A percentile compares a stretch with the other conserved stretches of the same genome.
Evolutionary conservation across 2,797 vertebrate species (phyloP).

Genomic region (Novumbra hubbsi): DNA sequence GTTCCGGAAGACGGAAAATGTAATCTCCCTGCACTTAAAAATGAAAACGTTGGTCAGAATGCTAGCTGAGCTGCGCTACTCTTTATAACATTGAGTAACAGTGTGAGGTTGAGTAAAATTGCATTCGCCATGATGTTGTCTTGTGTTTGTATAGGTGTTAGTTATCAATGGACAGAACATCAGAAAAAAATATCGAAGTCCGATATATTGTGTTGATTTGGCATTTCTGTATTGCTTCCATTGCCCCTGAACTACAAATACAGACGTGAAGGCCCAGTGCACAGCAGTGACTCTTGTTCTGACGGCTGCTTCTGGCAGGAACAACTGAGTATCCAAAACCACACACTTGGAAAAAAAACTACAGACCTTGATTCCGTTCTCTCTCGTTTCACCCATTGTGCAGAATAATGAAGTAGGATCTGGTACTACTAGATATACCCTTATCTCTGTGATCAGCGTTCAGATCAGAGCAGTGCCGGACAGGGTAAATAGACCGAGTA

Average conservation of each 20-base stretch:
- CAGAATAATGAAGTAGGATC: background rate
- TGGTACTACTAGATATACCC: background rate
- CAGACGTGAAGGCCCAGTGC: background rate
- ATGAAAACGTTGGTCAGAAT: conserved; percentile 52
- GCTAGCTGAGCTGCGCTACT: conserved; percentile 59
- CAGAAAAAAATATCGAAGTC: background rate
- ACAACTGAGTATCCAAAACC: background rate
- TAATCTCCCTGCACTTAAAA: conserved; percentile 20
- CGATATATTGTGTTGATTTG: conserved; percentile 12
- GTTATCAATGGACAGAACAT: background rate
- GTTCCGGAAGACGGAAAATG: background rate
- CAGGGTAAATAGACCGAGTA: conserved; percentile 11
- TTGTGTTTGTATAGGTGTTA: background rate
- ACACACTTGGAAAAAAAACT: conserved; percentile 1
- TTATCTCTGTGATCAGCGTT: conserved; percentile 15
- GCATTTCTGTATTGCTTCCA: background rate
- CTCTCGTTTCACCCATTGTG: background rate
- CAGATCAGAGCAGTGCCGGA: conserved; percentile 2
- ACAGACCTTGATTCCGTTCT: background rate
- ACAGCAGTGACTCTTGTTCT: background rate
- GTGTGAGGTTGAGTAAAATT: conserved; percentile 20
- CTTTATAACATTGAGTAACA: conserved; percentile 56
- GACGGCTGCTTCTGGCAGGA: background rate
- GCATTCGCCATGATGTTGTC: background rate
- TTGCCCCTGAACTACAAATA: background rate